Percentiles rank a stretch among this genome's conserved stretches.
phyloP scores from a whole-genome alignment of 2,113 vertebrate genomes.

The Dicentrarchus labrax region DNA sequence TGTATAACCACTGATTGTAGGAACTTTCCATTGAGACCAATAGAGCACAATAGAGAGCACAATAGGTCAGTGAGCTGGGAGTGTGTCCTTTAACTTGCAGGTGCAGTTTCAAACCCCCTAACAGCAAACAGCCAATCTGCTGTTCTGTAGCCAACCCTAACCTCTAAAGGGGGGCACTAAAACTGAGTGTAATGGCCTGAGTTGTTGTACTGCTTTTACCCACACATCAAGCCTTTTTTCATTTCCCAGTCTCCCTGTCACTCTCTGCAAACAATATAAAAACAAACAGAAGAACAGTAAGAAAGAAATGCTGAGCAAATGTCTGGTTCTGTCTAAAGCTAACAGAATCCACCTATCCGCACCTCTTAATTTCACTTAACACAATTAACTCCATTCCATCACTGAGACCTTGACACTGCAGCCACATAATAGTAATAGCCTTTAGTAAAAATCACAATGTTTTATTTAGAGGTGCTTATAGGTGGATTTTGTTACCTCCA shows the following conservation, averaged over 20 bases:
- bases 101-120: too few species aligned
- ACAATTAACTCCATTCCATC: neutral
- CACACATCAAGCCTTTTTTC: neutral
- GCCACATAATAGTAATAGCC: too few species aligned
- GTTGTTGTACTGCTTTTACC: neutral
- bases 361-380: neutral
- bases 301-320: neutral
- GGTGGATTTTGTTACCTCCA: neutral
- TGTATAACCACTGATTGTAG: neutral
- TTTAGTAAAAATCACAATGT: neutral
- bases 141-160: neutral
- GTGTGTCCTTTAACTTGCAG: neutral
- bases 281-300: neutral
- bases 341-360: neutral
- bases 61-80: neutral
- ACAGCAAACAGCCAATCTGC: neutral
- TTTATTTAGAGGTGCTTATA: neutral
- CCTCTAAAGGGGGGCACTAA: neutral
- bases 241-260: neutral
- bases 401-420: neutral
- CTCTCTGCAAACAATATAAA: neutral
- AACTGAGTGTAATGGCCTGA: neutral
- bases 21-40: conserved; percentile 13
- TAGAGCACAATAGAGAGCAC: neutral
- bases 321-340: neutral